These are phyloP conservation scores for Thalassophryne amazonica DNA, from an alignment of 2,797 vertebrate species.

Conservation along the genomic window DNA sequence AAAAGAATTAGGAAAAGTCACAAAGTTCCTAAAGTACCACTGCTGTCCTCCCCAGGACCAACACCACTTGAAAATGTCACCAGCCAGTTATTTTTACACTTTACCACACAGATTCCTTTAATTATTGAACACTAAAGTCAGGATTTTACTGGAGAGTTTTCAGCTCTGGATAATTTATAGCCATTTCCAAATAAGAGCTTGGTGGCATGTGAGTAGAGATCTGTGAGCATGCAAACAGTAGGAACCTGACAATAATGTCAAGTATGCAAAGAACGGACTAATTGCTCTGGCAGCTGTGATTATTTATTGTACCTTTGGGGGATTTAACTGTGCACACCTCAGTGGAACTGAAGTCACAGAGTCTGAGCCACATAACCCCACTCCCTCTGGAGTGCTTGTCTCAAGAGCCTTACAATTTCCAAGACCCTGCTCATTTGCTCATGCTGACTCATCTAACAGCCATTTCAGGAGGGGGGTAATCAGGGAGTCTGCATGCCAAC, in stretches of 20 bases:
- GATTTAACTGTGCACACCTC: slow-evolving; percentile 22
- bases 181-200: slow-evolving; percentile 49
- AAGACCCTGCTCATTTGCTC: slow-evolving; percentile 38
- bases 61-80: background rate
- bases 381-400: slow-evolving; percentile 12
- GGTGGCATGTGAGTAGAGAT: slow-evolving; percentile 4
- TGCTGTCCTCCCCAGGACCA: background rate
- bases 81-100: slow-evolving; percentile 49
- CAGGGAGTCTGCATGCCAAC: background rate
- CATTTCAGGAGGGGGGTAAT: slow-evolving; percentile 16
- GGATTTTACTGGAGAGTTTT: slow-evolving; percentile 23
- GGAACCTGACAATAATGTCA: too few relatives aligned
- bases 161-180: slow-evolving; percentile 70
- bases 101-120: slow-evolving; percentile 46
- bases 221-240: slow-evolving; percentile 8
- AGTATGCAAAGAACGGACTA: too few relatives aligned
- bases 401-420: slow-evolving; percentile 30
- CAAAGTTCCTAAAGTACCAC: slow-evolving; percentile 2
- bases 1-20: background rate
- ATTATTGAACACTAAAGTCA: slow-evolving; percentile 61
- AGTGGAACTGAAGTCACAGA: slow-evolving; percentile 2
- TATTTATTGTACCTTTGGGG: slow-evolving; percentile 42
- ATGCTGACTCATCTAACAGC: slow-evolving; percentile 54
- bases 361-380: slow-evolving; percentile 5
- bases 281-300: slow-evolving; percentile 8